Evolutionary conservation across 2,797 vertebrate genomes (phyloP).

Genomic region (Acanthopagrus latus): DNA sequence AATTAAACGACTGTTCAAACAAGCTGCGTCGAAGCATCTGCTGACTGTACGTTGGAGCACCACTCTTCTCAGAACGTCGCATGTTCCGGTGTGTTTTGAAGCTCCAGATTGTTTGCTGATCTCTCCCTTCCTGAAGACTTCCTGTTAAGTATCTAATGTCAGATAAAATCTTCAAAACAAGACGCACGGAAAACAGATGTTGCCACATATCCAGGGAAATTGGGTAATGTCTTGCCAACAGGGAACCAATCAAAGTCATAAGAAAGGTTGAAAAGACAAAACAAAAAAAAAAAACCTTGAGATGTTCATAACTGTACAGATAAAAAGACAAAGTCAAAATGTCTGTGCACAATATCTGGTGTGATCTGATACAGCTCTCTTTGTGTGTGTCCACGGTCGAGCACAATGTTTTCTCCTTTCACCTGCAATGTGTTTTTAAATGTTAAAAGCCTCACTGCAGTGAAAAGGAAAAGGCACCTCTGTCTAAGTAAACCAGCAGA

Average conservation of each 20-base stretch:
- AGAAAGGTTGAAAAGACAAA: background rate
- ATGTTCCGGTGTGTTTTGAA: conserved; percentile 19
- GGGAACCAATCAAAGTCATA: background rate
- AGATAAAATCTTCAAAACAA: background rate
- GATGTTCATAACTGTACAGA: background rate
- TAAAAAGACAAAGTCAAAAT: background rate
- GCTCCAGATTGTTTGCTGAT: conserved; percentile 25
- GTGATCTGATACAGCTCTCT: background rate
- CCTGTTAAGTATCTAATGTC: conserved; percentile 1
- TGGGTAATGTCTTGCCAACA: background rate
- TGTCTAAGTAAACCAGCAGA: background rate
- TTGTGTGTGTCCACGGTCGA: no score
- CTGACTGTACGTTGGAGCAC: conserved; percentile 13
- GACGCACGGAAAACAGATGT: background rate
- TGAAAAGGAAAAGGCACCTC: no score
- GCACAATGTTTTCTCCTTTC: no score
- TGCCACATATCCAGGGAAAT: background rate
- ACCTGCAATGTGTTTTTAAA: background rate
- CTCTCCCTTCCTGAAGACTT: background rate
- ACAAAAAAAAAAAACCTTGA: background rate
- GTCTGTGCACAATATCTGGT: background rate
- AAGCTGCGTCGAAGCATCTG: background rate
- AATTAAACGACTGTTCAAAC: conserved; percentile 33
- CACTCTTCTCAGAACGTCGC: conserved; percentile 30
- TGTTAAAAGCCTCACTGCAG: background rate